Evolutionary conservation across 2,113 vertebrate species (phyloP).

Genomic region (Beaufortia kweichowensis): DNA sequence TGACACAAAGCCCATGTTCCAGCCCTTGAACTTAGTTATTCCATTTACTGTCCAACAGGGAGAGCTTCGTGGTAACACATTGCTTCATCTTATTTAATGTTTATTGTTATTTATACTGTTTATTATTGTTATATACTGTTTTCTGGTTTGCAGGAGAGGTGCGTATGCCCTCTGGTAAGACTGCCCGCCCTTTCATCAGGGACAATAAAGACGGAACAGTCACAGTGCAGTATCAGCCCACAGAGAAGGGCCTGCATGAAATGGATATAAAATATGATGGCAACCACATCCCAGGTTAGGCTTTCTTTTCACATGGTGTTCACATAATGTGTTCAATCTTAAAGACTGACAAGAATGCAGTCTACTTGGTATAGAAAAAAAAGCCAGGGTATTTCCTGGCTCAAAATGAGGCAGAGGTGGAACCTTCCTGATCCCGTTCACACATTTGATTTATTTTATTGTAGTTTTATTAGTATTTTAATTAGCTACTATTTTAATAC

Average conservation of each 20-base stretch:
- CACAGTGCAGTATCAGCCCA: constrained; percentile 89
- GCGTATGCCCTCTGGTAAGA: constrained; percentile 94
- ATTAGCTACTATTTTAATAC: too few species aligned
- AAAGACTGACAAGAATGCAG: not conserved
- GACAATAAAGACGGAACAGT: constrained; percentile 96
- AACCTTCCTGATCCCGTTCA: too few species aligned
- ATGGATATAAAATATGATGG: constrained; percentile 98
- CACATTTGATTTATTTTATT: too few species aligned
- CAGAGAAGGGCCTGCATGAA: constrained; percentile 90
- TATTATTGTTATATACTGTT: not conserved
- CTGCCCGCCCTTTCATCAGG: constrained; percentile 83
- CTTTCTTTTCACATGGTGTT: not conserved
- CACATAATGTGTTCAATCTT: not conserved
- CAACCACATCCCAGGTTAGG: constrained; percentile 92
- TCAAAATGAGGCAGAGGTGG: too few species aligned
- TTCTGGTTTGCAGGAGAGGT: constrained; percentile 83
- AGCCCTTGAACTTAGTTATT: constrained; percentile 92
- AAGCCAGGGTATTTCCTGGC: too few species aligned
- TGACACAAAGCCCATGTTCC: constrained; percentile 82
- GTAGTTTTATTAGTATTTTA: too few species aligned
- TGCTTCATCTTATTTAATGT: not conserved
- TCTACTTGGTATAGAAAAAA: too few species aligned
- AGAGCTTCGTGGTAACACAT: constrained; percentile 85
- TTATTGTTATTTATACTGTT: not conserved
- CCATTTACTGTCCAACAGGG: constrained; percentile 93